Conservation (phyloP, 53 echinoderm and acorn worm species). For the Luidia sarsii region DNA sequence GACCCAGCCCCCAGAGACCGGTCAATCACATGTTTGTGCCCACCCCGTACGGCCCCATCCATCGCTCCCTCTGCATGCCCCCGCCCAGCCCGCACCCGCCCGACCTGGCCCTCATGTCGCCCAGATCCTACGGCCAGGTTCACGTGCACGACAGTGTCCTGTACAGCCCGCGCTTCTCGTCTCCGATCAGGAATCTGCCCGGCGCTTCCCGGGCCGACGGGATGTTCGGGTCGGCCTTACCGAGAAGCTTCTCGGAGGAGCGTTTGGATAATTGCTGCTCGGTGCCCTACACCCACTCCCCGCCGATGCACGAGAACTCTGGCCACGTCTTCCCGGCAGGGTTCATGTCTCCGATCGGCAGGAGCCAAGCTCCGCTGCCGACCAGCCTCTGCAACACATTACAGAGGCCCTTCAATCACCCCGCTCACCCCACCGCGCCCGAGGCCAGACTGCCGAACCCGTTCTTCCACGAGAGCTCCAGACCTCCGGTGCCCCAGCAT, state of each 20-base stretch:
- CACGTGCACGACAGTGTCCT: slow-evolving; percentile 90
- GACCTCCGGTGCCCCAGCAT: slow-evolving; percentile 9
- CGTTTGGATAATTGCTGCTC: slow-evolving; percentile 81
- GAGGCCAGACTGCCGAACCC: slow-evolving; percentile 28
- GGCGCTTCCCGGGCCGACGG: slow-evolving; percentile 59
- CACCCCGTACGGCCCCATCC: slow-evolving; percentile 72
- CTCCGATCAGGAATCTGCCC: slow-evolving; percentile 70
- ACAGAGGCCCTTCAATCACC: slow-evolving; percentile 34
- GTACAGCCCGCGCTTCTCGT: slow-evolving; percentile 84
- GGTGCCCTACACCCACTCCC: slow-evolving; percentile 68
- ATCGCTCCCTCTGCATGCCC: slow-evolving; percentile 85
- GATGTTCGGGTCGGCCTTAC: slow-evolving; percentile 58
- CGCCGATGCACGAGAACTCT: slow-evolving; percentile 58
- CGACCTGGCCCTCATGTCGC: slow-evolving; percentile 86
- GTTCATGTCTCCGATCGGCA: slow-evolving; percentile 55
- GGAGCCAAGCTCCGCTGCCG: slow-evolving; percentile 35
- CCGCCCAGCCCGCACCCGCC: slow-evolving; percentile 87
- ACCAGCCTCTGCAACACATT: slow-evolving; percentile 32
- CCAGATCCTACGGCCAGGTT: slow-evolving; percentile 79
- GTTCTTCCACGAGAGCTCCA: slow-evolving; percentile 27
- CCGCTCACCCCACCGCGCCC: slow-evolving; percentile 13
- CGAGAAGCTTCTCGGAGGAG: slow-evolving; percentile 68
- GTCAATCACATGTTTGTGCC: slow-evolving; percentile 70
- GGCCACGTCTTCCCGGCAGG: slow-evolving; percentile 55
- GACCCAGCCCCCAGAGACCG: slow-evolving; percentile 67